phyloP scores from a whole-genome alignment of 37 sponge, comb jelly and placozoan species.

The Bolinopsis microptera region DNA sequence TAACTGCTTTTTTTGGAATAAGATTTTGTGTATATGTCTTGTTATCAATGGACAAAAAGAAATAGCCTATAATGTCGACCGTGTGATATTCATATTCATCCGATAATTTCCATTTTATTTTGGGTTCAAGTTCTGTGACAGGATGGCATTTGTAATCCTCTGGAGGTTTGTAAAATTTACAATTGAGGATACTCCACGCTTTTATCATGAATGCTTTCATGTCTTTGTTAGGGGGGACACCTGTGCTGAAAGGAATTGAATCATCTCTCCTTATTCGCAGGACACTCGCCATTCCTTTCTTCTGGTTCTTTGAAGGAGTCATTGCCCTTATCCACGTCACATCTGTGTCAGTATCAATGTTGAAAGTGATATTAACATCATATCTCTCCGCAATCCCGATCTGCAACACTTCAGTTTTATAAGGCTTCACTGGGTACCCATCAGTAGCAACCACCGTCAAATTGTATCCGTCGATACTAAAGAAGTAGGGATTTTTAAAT shows the following conservation, averaged over 20 bases:
- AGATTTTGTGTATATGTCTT: neutral
- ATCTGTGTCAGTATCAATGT: neutral
- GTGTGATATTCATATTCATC: neutral
- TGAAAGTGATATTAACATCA: conserved; percentile 71
- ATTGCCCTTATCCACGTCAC: neutral
- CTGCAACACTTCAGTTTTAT: conserved; percentile 70
- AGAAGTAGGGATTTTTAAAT: conserved; percentile 63
- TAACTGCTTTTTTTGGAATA: neutral
- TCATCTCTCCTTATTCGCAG: neutral
- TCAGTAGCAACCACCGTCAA: conserved; percentile 79
- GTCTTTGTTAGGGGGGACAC: neutral
- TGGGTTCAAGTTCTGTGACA: neutral
- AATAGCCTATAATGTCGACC: neutral
- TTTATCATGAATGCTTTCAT: neutral
- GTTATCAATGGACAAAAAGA: neutral
- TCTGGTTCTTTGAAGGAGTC: neutral
- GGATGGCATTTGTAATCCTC: neutral
- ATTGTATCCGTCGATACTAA: too few relatives aligned
- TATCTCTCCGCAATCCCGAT: conserved; percentile 80
- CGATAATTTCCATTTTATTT: neutral
- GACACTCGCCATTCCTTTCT: neutral
- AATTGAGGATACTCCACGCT: neutral
- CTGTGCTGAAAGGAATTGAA: neutral
- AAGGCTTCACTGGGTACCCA: conserved; percentile 70
- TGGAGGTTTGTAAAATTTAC: neutral